Evolutionary conservation across 1,140 invertebrate genomes (phyloP).

Genomic region (Xylocopa sonorina): DNA sequence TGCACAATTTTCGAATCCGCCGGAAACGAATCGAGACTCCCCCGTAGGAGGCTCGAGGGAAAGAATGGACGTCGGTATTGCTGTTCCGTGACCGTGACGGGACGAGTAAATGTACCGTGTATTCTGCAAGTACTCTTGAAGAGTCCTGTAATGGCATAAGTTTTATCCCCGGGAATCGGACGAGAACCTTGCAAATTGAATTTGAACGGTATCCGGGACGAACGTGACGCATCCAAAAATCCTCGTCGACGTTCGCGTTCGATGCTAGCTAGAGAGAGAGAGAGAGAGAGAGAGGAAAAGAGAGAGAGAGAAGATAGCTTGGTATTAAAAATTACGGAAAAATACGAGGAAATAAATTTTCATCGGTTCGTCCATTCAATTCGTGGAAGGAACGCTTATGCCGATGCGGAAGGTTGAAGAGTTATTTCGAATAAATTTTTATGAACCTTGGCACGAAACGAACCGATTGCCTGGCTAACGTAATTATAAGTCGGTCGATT

Average conservation of each 20-base stretch:
- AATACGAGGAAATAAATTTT: too few species aligned
- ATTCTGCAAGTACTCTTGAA: conserved; percentile 14
- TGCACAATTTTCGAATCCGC: conserved; percentile 12
- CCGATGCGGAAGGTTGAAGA: conserved; percentile 15
- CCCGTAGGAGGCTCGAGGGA: not conserved
- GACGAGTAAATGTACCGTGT: conserved; percentile 30
- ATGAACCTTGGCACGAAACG: conserved; percentile 10
- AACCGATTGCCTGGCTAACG: conserved; percentile 9
- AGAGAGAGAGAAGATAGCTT: not conserved
- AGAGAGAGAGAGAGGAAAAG: not conserved
- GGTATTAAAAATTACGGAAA: not conserved
- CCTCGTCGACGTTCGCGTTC: not conserved
- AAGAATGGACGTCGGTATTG: not conserved
- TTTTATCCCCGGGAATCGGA: conserved; percentile 10
- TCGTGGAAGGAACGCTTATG: too few species aligned
- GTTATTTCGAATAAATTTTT: conserved; percentile 25
- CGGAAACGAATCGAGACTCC: not conserved
- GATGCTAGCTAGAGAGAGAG: not conserved
- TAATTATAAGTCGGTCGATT: conserved; percentile 19
- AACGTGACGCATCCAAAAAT: not conserved
- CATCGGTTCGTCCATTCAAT: too few species aligned
- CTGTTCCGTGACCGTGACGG: conserved; percentile 23
- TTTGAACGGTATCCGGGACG: conserved; percentile 8
- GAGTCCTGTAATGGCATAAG: conserved; percentile 1
- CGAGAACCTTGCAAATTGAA: conserved; percentile 15